Conservation (phyloP, 2,888 invertebrate genomes). For the Mimumesa dahlbomi region DNA sequence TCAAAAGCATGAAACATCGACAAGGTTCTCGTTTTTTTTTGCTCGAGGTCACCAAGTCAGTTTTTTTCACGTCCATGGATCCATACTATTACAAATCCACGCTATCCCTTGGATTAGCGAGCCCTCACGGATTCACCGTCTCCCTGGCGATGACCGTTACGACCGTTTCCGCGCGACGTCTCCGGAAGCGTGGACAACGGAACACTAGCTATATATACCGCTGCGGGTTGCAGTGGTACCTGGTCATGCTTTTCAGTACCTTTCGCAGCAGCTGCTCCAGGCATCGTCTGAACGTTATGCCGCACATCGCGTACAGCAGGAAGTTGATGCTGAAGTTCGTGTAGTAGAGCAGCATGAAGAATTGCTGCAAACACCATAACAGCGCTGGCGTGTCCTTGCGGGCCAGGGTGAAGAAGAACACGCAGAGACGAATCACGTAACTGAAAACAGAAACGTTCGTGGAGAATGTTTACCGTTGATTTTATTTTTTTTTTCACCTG, state of each 20-base stretch:
- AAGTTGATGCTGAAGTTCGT: conserved; percentile 86
- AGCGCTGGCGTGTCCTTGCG: conserved; percentile 78
- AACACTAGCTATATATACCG: conserved; percentile 69
- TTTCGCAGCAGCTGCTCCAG: conserved; percentile 82
- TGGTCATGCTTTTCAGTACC: conserved; percentile 78
- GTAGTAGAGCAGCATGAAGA: conserved; percentile 85
- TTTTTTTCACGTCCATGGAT: not conserved
- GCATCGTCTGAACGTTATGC: conserved; percentile 83
- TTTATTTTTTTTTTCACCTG: too few species aligned
- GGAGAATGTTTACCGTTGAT: too few species aligned
- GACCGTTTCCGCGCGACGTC: conserved; percentile 30
- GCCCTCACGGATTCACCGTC: conserved; percentile 26
- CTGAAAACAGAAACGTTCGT: too few species aligned
- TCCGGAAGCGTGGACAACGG: conserved; percentile 27
- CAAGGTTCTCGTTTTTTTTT: too few species aligned
- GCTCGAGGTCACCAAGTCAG: too few species aligned
- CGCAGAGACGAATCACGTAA: conserved; percentile 82
- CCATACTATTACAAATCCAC: not conserved
- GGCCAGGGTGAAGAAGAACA: conserved; percentile 81
- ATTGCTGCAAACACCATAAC: conserved; percentile 83
- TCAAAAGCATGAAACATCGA: too few species aligned
- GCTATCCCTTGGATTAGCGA: not conserved
- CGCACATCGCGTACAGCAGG: conserved; percentile 84
- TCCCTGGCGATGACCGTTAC: conserved; percentile 33
- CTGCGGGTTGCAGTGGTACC: conserved; percentile 75